Evolutionary conservation across 2,113 vertebrate species (phyloP).

Genomic region (Pontoporia blainvillei): DNA sequence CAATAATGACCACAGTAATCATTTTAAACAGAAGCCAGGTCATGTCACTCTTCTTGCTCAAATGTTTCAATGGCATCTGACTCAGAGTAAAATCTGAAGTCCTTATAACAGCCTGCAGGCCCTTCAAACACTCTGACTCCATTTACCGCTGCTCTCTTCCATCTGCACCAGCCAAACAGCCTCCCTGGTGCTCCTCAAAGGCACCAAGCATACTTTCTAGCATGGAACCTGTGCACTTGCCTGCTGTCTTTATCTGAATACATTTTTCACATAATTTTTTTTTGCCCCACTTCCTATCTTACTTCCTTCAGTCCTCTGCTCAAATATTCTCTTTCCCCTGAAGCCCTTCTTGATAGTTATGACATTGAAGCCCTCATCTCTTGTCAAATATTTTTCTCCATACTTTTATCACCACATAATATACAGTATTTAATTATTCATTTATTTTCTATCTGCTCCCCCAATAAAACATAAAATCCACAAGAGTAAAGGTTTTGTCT

Average conservation of each 20-base stretch:
- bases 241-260: background rate
- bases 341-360: background rate
- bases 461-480: background rate
- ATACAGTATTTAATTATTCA: background rate
- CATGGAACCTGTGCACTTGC: background rate
- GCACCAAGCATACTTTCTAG: background rate
- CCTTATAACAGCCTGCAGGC: background rate
- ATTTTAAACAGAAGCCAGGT: background rate
- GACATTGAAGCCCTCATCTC: background rate
- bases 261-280: background rate
- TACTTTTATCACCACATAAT: background rate
- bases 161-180: background rate
- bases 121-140: background rate
- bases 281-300: background rate
- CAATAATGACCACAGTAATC: background rate
- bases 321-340: background rate
- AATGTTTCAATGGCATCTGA: background rate
- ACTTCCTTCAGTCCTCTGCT: background rate
- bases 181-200: background rate
- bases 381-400: background rate
- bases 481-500: background rate
- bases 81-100: background rate
- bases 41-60: background rate
- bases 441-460: background rate
- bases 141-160: background rate